These are phyloP conservation scores for Glaucomys volans DNA, from an alignment of 2,113 vertebrate genomes.

Conservation along the genomic window DNA sequence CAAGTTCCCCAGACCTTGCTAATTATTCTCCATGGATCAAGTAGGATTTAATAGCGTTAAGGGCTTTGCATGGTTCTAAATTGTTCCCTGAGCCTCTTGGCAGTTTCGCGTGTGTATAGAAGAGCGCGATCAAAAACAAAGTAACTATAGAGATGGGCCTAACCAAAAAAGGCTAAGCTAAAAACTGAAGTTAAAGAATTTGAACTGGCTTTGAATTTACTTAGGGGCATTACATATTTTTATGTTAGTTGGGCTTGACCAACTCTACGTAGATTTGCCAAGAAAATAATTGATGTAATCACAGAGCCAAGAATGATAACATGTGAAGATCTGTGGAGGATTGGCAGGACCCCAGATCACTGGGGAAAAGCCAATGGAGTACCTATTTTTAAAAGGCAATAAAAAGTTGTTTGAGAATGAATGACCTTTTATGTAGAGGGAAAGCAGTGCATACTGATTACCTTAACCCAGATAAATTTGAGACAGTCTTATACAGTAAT, in stretches of 20 bases:
- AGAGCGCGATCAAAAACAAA: constrained; percentile 2
- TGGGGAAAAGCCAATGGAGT: constrained; percentile 59
- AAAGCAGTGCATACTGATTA: constrained; percentile 51
- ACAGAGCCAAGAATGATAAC: constrained; percentile 80
- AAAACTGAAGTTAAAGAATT: constrained; percentile 47
- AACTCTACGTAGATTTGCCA: constrained; percentile 72
- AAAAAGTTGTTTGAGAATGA: constrained; percentile 70
- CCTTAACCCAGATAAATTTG: constrained; percentile 53
- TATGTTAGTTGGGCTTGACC: constrained; percentile 75
- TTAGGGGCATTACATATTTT: constrained; percentile 67
- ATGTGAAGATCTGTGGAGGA: constrained; percentile 69
- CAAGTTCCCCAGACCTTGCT: constrained; percentile 69
- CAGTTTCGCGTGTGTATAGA: constrained; percentile 47
- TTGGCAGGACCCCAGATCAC: constrained; percentile 72
- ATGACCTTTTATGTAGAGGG: constrained; percentile 67
- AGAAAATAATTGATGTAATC: constrained; percentile 81
- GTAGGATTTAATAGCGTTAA: constrained; percentile 73
- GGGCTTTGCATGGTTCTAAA: constrained; percentile 69
- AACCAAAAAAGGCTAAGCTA: constrained; percentile 7
- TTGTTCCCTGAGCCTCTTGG: constrained; percentile 62
- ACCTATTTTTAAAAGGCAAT: constrained; percentile 78
- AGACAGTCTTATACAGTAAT: constrained; percentile 23
- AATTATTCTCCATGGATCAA: constrained; percentile 76
- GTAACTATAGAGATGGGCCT: constrained; percentile 25
- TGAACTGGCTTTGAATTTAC: constrained; percentile 44